Base-by-base conservation (phyloP, 2,797 vertebrate species). In the Melanotaenia pygmaea region DNA sequence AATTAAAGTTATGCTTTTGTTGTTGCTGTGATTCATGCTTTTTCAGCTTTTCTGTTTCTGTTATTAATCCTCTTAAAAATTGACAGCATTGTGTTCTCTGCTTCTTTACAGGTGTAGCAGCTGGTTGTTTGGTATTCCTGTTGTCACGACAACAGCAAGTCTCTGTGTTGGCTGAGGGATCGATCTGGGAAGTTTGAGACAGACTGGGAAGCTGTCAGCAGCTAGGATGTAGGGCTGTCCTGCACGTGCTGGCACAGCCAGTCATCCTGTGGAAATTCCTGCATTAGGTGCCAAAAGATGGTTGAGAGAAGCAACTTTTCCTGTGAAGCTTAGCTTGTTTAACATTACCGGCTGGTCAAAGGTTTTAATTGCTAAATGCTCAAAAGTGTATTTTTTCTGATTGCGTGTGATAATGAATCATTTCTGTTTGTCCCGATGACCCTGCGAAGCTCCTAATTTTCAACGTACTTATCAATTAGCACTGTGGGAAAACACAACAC, bases 201-300 rank as follows among this genome's bases (percentile, higher is more conserved):
- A 63, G 66, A 66, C 70, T 70, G 65, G 40, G 82, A 80, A 79
- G 24, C 50, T 37, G 80, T 79, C 64, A 77, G 14, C 35, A 7
- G 11, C 24, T 45, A 50, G 67, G 40, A 60, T 58, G 68, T 7
- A 35, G 5, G 47, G 62, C 38, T 26, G 45, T 70, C 26, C 47
- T 79, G 76, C 87, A 86, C 78, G 80, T 83, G 80, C 47, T 84
- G 53, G 47, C 24, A 28, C 26, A 16, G 56, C 74, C 74, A 59
- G 61, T 51, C 68, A 37, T 89, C 86, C 88, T 84, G 77, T 67
- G 79, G 82, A 85, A 88, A 80, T 64, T 68, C 62, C 54, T 62
- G 5, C 28, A 38, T 58, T 59, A 47, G 73, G 24, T 72, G 40
- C 67, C 30, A 32, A 47, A 59, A 61, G 63, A 43, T 34, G 32